Conservation (phyloP, 2,797 vertebrate genomes). For the Myripristis murdjan region DNA sequence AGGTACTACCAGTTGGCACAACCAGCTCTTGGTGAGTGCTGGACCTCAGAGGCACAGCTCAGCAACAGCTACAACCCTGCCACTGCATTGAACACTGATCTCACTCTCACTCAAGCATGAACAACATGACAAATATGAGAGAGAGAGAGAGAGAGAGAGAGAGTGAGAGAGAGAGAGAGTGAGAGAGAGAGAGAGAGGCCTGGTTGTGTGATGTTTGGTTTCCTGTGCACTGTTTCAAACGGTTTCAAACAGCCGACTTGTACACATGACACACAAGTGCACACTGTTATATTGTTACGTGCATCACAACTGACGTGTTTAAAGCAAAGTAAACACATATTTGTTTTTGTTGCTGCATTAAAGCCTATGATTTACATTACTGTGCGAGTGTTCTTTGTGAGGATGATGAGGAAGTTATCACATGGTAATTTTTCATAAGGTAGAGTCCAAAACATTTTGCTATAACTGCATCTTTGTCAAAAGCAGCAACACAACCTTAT, state of each 20-base stretch:
- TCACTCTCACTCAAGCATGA: neutral
- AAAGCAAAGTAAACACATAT: neutral
- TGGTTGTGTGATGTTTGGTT: slow-evolving; percentile 53
- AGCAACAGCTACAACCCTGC: slow-evolving; percentile 16
- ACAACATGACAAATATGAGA: neutral
- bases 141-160: slow-evolving; percentile 25
- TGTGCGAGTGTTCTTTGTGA: slow-evolving; percentile 41
- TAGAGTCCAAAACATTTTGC: slow-evolving; percentile 23
- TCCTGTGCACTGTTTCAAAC: slow-evolving; percentile 58
- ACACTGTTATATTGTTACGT: too few relatives aligned
- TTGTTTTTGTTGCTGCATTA: neutral
- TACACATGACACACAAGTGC: too few relatives aligned
- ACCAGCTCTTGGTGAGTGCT: neutral
- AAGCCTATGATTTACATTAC: slow-evolving; percentile 54
- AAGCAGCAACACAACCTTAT: neutral
- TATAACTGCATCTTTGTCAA: neutral
- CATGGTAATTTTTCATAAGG: neutral
- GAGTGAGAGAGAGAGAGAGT: slow-evolving; percentile 29
- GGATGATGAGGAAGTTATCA: slow-evolving; percentile 37
- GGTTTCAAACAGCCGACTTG: slow-evolving; percentile 46
- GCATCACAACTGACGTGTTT: neutral
- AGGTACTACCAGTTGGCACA: neutral
- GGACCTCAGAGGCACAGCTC: neutral
- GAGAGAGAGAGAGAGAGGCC: slow-evolving; percentile 24
- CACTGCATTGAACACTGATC: slow-evolving; percentile 14